phyloP scores from a whole-genome alignment of 1,140 invertebrate species.

The Campoletis sonorensis region DNA sequence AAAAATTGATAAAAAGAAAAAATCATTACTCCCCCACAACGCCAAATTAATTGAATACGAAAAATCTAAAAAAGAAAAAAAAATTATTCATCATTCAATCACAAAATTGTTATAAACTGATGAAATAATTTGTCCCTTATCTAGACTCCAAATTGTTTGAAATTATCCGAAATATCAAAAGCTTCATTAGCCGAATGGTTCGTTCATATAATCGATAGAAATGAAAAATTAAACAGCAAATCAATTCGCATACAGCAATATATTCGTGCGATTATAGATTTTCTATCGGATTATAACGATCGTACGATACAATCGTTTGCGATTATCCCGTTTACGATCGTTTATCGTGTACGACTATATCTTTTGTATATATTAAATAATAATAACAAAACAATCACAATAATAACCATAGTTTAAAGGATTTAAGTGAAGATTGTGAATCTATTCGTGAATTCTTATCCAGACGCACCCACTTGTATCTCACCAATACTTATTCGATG shows the following conservation, averaged over 20 bases:
- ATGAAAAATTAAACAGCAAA: not conserved
- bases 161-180: no score
- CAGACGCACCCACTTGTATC: constrained; percentile 17
- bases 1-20: no score
- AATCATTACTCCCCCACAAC: no score
- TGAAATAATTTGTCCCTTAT: no score
- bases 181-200: not conserved
- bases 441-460: constrained; percentile 3
- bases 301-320: not conserved
- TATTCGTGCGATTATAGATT: constrained; percentile 12
- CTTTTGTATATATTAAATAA: not conserved
- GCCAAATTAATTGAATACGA: no score
- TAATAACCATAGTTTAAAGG: constrained; percentile 1
- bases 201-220: not conserved
- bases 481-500: not conserved
- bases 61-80: no score
- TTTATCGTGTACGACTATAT: not conserved
- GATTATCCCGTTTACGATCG: constrained; percentile 16
- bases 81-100: no score
- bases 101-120: no score
- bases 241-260: constrained; percentile 2
- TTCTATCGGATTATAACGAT: not conserved
- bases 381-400: not conserved
- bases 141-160: no score
- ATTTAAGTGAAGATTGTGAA: not conserved